Percentiles rank a stretch among this genome's conserved stretches.
phyloP scores from a whole-genome alignment of 2,888 invertebrate genomes.

The Isotomurus palustris region DNA sequence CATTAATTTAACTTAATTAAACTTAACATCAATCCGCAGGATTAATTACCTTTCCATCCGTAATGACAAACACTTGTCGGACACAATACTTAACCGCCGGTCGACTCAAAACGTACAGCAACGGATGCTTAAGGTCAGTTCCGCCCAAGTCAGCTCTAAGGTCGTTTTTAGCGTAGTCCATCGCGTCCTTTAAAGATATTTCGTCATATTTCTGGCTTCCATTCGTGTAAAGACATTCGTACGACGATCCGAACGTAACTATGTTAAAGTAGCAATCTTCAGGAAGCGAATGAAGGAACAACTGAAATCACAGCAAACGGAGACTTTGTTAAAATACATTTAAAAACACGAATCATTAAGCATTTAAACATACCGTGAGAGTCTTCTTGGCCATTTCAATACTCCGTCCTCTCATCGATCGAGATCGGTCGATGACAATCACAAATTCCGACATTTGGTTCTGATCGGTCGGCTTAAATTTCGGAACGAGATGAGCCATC shows the following conservation, averaged over 20 bases:
- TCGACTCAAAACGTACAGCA: slow-evolving; percentile 45
- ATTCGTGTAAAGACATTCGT: slow-evolving; percentile 46
- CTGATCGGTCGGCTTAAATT: slow-evolving; percentile 49
- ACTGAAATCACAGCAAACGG: slow-evolving; percentile 14
- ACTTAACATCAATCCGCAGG: too few species aligned
- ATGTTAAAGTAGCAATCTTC: slow-evolving; percentile 50
- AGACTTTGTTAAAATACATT: not conserved
- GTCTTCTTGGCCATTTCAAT: slow-evolving; percentile 47
- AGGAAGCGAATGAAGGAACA: slow-evolving; percentile 50
- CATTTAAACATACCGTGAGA: slow-evolving; percentile 46
- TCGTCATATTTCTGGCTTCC: slow-evolving; percentile 46
- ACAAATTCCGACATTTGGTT: slow-evolving; percentile 48
- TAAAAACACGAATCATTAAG: slow-evolving; percentile 1
- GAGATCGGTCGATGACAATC: slow-evolving; percentile 51
- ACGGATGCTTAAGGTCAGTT: slow-evolving; percentile 48
- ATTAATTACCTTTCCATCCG: slow-evolving; percentile 49
- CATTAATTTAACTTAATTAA: too few species aligned
- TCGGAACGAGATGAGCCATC: slow-evolving; percentile 49
- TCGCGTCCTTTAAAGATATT: slow-evolving; percentile 38
- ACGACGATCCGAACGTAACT: slow-evolving; percentile 49
- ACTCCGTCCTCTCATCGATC: slow-evolving; percentile 50
- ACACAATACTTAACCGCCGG: slow-evolving; percentile 41
- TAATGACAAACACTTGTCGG: slow-evolving; percentile 49
- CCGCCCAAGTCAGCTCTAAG: slow-evolving; percentile 49
- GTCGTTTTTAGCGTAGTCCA: slow-evolving; percentile 23